phyloP scores from a whole-genome alignment of 2,797 vertebrate genomes.

The Mastacembelus armatus region DNA sequence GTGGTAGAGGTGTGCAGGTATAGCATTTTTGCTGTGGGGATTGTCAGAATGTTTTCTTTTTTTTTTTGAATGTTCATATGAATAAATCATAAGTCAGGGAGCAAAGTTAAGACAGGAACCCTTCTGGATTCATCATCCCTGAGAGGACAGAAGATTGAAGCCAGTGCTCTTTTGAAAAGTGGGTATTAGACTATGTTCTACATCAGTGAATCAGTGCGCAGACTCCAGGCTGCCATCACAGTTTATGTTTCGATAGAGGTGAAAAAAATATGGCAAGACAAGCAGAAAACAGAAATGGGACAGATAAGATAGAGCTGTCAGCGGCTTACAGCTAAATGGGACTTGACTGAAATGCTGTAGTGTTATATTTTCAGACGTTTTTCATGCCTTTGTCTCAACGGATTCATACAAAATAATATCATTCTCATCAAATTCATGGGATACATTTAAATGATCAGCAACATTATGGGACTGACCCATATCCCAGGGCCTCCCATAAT shows the following conservation, averaged over 20 bases:
- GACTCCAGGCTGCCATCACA: slow-evolving; percentile 10
- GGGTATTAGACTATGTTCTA: slow-evolving; percentile 44
- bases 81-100: slow-evolving; percentile 75
- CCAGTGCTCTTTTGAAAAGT: slow-evolving; percentile 23
- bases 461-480: too few relatives aligned
- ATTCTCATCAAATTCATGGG: too few relatives aligned
- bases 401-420: too few relatives aligned
- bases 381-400: background rate
- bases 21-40: slow-evolving; percentile 21
- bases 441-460: too few relatives aligned
- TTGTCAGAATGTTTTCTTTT: slow-evolving; percentile 61
- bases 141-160: slow-evolving; percentile 54
- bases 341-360: background rate
- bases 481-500: too few relatives aligned
- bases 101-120: slow-evolving; percentile 64
- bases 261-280: slow-evolving; percentile 10
- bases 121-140: slow-evolving; percentile 61
- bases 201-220: slow-evolving; percentile 23
- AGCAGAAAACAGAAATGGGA: slow-evolving; percentile 6
- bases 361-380: background rate
- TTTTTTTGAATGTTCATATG: too few relatives aligned
- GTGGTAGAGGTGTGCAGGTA: slow-evolving; percentile 51
- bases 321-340: too few relatives aligned
- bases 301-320: background rate
- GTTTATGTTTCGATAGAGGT: slow-evolving; percentile 3